Base-by-base conservation (phyloP, 1,140 invertebrate genomes). In the Lordiphosa clarofinis region DNA sequence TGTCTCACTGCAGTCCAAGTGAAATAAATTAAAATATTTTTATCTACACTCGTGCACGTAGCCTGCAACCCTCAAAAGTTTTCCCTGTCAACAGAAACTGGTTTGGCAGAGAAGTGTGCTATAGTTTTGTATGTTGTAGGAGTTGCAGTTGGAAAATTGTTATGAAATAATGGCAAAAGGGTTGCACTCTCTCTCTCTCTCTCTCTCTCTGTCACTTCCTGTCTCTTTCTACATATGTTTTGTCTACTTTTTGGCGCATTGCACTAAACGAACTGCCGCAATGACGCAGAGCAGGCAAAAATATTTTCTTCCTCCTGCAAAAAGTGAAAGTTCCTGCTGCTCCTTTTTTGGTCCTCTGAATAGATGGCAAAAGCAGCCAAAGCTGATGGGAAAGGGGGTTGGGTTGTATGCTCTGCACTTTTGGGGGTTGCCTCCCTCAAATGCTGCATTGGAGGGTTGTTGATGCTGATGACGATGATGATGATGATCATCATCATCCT, bases 1-100 rank as follows among this genome's bases (percentile, higher is more conserved):
- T 33, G 28, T 19, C 7, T 44, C 42, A 54, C 66, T 81, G 76
- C 76, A 81, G 70, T 50, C 72, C 57, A 72, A 82, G 76, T 84
- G 79, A 81, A 81, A 81, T 81, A 81, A 81, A 81, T 81, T 81
- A 81, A 81, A 82, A 82, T 82, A 82, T 82, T 82, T 82, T 82
- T 82, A 82, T 82, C 76, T 82, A 82, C 76, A 82, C 78, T 81
- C 76, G 58, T 76, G 76, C 76, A 81, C 72, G 76, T 81, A 63
- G 70, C 49, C 54, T 73, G 56, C 73, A 81, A 74, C 76, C 68
- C 48, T 53, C 31, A 37, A 37, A 49, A 37, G 13, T 49, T 46
- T 46, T 46, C 31, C 43, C 43, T 31, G 28, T 31, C 28, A 31
- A 31, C 28, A 31, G 28, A 31, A 46, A 33, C 43, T 46, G 13